These are phyloP conservation scores for Aleadryas rufinucha DNA, from an alignment of 2,113 vertebrate genomes.

Conservation along the genomic window DNA sequence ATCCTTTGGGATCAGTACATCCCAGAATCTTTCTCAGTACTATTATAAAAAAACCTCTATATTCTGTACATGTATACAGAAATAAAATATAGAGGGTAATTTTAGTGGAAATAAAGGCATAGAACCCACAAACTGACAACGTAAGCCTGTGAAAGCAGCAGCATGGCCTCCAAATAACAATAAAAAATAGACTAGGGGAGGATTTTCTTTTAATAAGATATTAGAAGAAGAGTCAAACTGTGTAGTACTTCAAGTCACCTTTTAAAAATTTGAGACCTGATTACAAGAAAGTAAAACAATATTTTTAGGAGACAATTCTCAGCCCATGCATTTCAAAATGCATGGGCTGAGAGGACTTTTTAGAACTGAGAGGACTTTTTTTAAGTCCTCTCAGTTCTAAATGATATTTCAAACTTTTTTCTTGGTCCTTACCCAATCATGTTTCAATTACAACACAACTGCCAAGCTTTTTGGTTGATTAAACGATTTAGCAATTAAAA, in stretches of 20 bases:
- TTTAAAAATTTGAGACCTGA: background rate
- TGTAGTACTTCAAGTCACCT: background rate
- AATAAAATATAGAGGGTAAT: background rate
- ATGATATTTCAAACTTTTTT: background rate
- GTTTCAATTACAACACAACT: background rate
- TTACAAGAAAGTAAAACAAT: background rate
- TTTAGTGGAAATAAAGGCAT: background rate
- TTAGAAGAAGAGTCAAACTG: background rate
- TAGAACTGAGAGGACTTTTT: too few species aligned
- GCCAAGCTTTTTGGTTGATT: background rate
- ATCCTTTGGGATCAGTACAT: background rate
- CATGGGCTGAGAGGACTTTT: too few species aligned
- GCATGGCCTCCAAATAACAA: background rate
- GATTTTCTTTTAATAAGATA: background rate
- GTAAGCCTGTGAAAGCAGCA: background rate
- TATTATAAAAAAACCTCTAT: background rate
- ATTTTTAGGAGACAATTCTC: background rate
- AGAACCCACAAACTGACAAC: background rate
- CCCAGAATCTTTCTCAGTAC: background rate
- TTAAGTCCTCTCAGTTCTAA: background rate
- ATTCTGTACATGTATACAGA: background rate
- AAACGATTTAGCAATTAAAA: background rate
- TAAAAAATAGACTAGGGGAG: background rate
- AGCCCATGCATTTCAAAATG: background rate
- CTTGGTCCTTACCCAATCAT: background rate